Conservation (phyloP, 2,797 vertebrate genomes). For the Cichlasoma orientale region DNA sequence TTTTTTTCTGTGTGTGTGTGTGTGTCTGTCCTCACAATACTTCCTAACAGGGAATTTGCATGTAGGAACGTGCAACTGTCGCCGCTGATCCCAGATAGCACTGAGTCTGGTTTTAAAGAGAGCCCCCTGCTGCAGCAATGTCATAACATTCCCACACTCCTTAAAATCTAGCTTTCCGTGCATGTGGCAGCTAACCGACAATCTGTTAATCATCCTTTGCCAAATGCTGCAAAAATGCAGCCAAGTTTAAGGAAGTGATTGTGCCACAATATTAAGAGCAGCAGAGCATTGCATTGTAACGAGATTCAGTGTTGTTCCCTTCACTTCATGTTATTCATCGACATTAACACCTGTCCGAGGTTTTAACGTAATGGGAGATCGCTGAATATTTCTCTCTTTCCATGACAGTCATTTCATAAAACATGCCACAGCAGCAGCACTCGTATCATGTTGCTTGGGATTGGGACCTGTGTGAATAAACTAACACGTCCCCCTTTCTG, state of each 20-base stretch:
- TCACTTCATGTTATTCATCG: background rate
- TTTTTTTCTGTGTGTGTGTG: slow-evolving; percentile 17
- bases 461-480: slow-evolving; percentile 10
- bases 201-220: background rate
- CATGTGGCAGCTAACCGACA: background rate
- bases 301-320: background rate
- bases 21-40: background rate
- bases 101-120: slow-evolving; percentile 10
- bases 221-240: no score
- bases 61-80: slow-evolving; percentile 23
- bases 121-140: slow-evolving; percentile 1
- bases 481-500: background rate
- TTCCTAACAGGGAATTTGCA: background rate
- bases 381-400: background rate
- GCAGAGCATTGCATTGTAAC: background rate
- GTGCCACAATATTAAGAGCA: background rate
- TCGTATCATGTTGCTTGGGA: background rate
- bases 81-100: background rate
- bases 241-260: background rate
- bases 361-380: background rate
- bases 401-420: background rate
- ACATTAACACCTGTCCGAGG: background rate
- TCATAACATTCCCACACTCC: slow-evolving; percentile 12
- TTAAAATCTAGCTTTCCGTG: background rate
- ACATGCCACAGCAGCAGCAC: background rate